These are phyloP conservation scores for Zaprionus lachaisei DNA, from an alignment of 1,140 invertebrate genomes.

Conservation along the genomic window DNA sequence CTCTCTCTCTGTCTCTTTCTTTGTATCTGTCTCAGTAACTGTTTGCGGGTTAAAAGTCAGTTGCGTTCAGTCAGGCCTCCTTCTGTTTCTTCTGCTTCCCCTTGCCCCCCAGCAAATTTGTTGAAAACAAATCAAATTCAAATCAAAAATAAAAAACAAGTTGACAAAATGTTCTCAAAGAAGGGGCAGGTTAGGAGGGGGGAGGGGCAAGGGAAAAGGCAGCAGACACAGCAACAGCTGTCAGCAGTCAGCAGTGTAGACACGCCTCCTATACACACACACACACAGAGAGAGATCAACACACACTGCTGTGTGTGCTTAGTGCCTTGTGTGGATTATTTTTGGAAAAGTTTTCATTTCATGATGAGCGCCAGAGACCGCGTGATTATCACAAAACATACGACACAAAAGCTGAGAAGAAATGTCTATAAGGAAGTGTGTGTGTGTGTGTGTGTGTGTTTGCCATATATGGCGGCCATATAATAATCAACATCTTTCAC, in stretches of 20 bases:
- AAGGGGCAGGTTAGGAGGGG: no score
- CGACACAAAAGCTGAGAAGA: constrained; percentile 26
- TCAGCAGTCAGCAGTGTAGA: constrained; percentile 22
- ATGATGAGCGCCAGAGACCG: constrained; percentile 49
- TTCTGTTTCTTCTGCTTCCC: no score
- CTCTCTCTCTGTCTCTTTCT: neutral
- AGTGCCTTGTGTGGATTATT: constrained; percentile 52
- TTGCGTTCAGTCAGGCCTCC: no score
- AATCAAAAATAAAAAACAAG: constrained; percentile 43
- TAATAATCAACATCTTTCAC: constrained; percentile 46
- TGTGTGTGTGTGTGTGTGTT: neutral
- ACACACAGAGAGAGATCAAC: neutral
- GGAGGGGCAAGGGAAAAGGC: neutral
- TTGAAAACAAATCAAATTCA: constrained; percentile 30
- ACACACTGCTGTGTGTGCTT: constrained; percentile 3
- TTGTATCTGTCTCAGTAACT: neutral
- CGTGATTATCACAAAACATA: constrained; percentile 57
- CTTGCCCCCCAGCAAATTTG: constrained; percentile 22
- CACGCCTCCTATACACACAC: constrained; percentile 33
- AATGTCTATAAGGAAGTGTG: constrained; percentile 10
- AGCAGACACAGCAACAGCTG: constrained; percentile 32
- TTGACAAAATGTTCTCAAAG: constrained; percentile 41
- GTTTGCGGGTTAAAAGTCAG: neutral
- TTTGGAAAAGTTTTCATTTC: constrained; percentile 60
- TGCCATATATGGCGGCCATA: constrained; percentile 31